These are phyloP conservation scores for Aphodius sticticus DNA, from an alignment of 2,888 invertebrate species.

Conservation along the genomic window DNA sequence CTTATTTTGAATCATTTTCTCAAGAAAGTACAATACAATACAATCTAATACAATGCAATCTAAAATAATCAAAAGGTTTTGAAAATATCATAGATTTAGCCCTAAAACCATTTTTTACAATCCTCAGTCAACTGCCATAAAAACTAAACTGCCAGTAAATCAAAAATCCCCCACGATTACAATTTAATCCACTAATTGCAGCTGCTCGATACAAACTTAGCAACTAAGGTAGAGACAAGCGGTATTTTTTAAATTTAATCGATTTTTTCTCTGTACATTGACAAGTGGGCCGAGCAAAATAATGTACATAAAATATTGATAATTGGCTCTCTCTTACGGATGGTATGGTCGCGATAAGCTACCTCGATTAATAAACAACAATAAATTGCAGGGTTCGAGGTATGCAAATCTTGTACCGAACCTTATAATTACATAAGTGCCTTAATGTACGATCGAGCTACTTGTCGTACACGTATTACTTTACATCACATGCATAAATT, in stretches of 20 bases:
- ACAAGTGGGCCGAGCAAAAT: background rate
- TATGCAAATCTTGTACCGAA: background rate
- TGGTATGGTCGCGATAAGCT: background rate
- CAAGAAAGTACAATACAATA: too few species aligned
- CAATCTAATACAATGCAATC: too few species aligned
- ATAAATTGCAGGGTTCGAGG: background rate
- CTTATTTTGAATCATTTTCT: too few species aligned
- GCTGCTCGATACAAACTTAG: background rate
- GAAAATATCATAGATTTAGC: too few species aligned
- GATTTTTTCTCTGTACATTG: background rate
- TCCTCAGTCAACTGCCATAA: background rate
- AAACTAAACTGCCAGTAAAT: background rate
- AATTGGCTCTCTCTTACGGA: background rate
- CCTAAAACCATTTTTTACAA: background rate
- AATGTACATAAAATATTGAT: conserved; percentile 4
- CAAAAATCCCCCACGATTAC: background rate
- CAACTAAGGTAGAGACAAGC: background rate
- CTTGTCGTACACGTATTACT: conserved; percentile 4
- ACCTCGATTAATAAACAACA: background rate
- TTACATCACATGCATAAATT: background rate
- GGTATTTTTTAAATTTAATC: background rate
- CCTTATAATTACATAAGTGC: conserved; percentile 4
- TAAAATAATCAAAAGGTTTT: too few species aligned
- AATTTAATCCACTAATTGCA: background rate
- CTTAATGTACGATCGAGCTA: conserved; percentile 4